A percentile compares a stretch with the other conserved stretches of the same genome.
phyloP scores from a whole-genome alignment of 2,797 vertebrate genomes.

The Corythornis leucogaster region DNA sequence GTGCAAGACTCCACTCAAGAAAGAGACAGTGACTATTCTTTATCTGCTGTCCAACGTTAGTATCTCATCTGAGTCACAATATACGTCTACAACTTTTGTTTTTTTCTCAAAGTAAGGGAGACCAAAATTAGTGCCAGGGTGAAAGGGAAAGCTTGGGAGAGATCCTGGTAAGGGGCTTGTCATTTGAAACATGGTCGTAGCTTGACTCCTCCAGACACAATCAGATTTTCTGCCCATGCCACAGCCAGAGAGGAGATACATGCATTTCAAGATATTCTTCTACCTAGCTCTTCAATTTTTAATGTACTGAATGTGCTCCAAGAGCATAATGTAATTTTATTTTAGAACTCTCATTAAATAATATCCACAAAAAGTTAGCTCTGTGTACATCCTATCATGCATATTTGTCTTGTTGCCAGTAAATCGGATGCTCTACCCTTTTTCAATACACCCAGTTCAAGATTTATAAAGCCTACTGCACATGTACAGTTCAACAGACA shows the following conservation, averaged over 20 bases:
- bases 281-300: neutral
- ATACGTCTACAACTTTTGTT: neutral
- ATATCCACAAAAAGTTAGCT: neutral
- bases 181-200: neutral
- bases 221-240: neutral
- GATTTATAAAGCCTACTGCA: neutral
- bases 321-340: neutral
- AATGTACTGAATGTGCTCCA: neutral
- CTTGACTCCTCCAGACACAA: neutral
- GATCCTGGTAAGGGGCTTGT: neutral
- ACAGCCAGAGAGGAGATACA: neutral
- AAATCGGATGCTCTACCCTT: neutral
- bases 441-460: neutral
- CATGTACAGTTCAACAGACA: neutral
- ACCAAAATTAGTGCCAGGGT: neutral
- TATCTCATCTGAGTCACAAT: neutral
- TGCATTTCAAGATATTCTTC: neutral
- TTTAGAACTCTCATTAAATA: neutral
- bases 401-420: neutral
- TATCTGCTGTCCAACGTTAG: neutral
- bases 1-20: fast-evolving
- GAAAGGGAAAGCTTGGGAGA: neutral
- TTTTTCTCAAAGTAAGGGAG: neutral
- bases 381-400: neutral
- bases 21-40: neutral